Percentiles rank a stretch among this genome's conserved stretches.
Conservation (phyloP, 2,113 vertebrate species). For the Probosciger aterrimus region DNA sequence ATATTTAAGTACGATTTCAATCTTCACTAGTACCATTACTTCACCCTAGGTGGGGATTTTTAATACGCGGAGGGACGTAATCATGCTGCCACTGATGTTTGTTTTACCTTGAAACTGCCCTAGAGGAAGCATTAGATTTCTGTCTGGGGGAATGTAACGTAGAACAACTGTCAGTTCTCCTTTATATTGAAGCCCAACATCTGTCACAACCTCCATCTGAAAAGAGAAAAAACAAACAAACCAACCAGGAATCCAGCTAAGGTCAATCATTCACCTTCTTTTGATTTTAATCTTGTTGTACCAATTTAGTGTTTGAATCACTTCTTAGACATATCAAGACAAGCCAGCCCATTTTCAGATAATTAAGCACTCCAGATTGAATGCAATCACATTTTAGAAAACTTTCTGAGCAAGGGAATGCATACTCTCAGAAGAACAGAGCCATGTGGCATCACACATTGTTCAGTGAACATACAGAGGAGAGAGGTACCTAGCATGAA, state of each 20-base stretch:
- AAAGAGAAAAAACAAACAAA: background rate
- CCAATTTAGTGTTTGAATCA: background rate
- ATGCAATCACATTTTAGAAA: background rate
- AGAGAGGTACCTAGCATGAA: background rate
- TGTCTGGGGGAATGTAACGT: constrained; percentile 90
- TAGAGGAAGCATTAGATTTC: constrained; percentile 80
- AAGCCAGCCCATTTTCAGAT: background rate
- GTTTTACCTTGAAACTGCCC: constrained; percentile 87
- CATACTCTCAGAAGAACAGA: background rate
- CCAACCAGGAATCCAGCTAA: background rate
- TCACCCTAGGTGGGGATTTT: background rate
- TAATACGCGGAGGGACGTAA: background rate
- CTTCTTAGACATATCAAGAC: background rate
- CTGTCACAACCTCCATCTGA: constrained; percentile 79
- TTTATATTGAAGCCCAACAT: constrained; percentile 88
- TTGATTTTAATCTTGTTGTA: background rate
- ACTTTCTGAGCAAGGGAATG: background rate
- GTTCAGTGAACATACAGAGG: background rate
- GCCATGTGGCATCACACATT: background rate
- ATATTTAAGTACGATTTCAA: background rate
- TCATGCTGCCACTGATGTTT: background rate
- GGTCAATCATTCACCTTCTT: background rate
- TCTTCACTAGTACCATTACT: background rate
- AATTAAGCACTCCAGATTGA: background rate
- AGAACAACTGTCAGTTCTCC: constrained; percentile 92